These are phyloP conservation scores for Trichoplax adhaerens DNA, from an alignment of 37 sponge, comb jelly and placozoan species.

Conservation along the genomic window DNA sequence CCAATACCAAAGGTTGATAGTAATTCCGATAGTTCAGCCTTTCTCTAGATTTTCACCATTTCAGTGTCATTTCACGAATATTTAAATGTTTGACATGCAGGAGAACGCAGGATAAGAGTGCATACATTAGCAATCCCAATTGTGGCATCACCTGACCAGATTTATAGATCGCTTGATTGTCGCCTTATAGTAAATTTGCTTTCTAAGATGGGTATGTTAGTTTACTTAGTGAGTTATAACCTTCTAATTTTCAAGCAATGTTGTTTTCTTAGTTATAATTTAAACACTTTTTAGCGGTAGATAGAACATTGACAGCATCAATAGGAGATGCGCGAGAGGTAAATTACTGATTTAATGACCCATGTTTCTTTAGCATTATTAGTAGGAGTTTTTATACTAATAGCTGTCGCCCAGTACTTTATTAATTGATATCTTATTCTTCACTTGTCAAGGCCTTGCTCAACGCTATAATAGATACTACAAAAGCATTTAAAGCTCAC, in stretches of 20 bases:
- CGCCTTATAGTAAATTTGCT: conserved; percentile 48
- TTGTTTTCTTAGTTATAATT: too few species aligned
- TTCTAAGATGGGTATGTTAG: conserved; percentile 78
- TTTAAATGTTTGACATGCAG: conserved; percentile 15
- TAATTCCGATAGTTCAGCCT: not conserved
- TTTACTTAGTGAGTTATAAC: not conserved
- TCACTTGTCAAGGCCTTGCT: conserved; percentile 41
- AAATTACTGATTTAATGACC: conserved; percentile 1
- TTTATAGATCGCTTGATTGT: conserved; percentile 62
- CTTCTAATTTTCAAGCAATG: not conserved
- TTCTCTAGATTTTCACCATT: too few species aligned
- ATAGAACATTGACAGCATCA: conserved; percentile 39
- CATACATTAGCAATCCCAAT: conserved; percentile 79
- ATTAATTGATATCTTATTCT: too few species aligned
- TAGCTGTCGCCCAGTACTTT: not conserved
- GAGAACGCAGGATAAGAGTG: conserved; percentile 84
- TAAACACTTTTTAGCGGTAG: conserved; percentile 31
- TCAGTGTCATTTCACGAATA: not conserved
- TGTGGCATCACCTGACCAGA: conserved; percentile 34
- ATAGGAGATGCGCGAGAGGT: conserved; percentile 90
- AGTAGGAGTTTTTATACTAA: not conserved
- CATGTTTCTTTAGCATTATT: conserved; percentile 8
- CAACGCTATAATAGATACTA: conserved; percentile 55
- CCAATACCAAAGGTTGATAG: conserved; percentile 42
- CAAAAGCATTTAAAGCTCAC: conserved; percentile 46